A percentile compares a stretch with the other conserved stretches of the same genome.
phyloP scores from a whole-genome alignment of 1,140 invertebrate genomes.

The Ectropis grisescens region DNA sequence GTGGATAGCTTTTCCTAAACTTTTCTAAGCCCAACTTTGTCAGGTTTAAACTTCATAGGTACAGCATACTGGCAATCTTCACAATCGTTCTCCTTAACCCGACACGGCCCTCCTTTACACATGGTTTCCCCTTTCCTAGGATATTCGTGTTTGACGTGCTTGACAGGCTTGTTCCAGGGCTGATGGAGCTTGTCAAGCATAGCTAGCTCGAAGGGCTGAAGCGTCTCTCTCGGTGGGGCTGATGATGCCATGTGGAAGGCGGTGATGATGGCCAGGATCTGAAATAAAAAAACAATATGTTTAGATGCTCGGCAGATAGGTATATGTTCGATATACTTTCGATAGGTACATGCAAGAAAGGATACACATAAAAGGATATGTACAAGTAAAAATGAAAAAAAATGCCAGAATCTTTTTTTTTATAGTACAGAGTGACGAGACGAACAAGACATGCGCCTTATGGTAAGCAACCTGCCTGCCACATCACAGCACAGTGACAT shows the following conservation, averaged over 20 bases:
- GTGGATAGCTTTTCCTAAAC: too few relatives aligned
- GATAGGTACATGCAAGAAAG: too few relatives aligned
- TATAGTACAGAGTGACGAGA: too few relatives aligned
- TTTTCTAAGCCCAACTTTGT: too few relatives aligned
- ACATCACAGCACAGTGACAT: too few relatives aligned
- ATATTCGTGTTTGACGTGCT: slow-evolving; percentile 6
- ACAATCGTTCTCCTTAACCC: slow-evolving; percentile 8
- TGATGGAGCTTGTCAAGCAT: slow-evolving; percentile 26
- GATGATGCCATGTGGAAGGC: neutral
- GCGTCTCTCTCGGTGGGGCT: slow-evolving; percentile 1
- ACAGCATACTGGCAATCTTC: slow-evolving; percentile 20
- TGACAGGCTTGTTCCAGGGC: slow-evolving; percentile 21
- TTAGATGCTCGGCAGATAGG: neutral
- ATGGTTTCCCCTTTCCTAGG: slow-evolving; percentile 31
- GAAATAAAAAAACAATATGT: neutral
- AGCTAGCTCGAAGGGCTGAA: slow-evolving; percentile 16
- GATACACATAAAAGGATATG: too few relatives aligned
- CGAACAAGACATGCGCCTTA: too few relatives aligned
- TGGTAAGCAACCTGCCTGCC: too few relatives aligned
- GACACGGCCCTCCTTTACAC: slow-evolving; percentile 22
- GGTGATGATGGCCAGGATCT: slow-evolving; percentile 4
- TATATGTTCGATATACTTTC: too few relatives aligned
- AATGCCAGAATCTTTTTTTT: too few relatives aligned
- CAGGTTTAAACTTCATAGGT: too few relatives aligned
- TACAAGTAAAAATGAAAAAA: too few relatives aligned